A percentile compares a stretch with the other conserved stretches of the same genome.
phyloP scores from a whole-genome alignment of 2,797 vertebrate species.

The Menidia menidia region DNA sequence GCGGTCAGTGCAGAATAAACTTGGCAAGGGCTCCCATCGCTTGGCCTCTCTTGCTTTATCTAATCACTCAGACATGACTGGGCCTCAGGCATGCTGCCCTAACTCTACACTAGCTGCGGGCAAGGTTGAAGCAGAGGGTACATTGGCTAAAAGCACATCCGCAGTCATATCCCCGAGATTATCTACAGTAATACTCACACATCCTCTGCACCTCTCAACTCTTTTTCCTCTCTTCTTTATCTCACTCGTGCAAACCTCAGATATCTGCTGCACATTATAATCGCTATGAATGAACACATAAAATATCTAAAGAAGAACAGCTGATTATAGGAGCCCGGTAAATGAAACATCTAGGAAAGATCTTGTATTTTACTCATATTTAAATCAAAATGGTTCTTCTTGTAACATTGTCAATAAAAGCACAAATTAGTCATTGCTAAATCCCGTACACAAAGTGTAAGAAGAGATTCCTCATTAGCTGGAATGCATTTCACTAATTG shows the following conservation, averaged over 20 bases:
- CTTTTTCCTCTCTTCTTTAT: slow-evolving; percentile 37
- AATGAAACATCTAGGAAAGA: slow-evolving; percentile 15
- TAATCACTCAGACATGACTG: slow-evolving; percentile 80
- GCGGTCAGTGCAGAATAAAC: slow-evolving; percentile 62
- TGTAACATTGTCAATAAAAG: slow-evolving; percentile 28
- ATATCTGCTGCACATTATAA: slow-evolving; percentile 22
- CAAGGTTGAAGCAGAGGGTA: slow-evolving; percentile 81
- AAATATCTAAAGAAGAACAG: slow-evolving; percentile 15
- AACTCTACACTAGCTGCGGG: slow-evolving; percentile 72
- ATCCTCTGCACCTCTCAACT: slow-evolving; percentile 45
- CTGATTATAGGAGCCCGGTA: slow-evolving; percentile 34
- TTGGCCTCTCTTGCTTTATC: slow-evolving; percentile 80
- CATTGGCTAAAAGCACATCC: slow-evolving; percentile 66
- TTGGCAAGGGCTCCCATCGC: slow-evolving; percentile 64
- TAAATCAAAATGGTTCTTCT: slow-evolving; percentile 25
- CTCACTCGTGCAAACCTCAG: slow-evolving; percentile 15
- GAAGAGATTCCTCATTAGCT: neutral
- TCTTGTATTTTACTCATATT: slow-evolving; percentile 19
- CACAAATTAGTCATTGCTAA: slow-evolving; percentile 25
- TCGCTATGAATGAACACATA: slow-evolving; percentile 14
- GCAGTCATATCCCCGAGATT: slow-evolving; percentile 70
- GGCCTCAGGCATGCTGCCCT: slow-evolving; percentile 75
- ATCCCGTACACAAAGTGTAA: slow-evolving; percentile 2
- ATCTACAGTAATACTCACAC: slow-evolving; percentile 61
- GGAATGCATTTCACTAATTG: neutral